Conservation (phyloP, 2,113 vertebrate species). For the Rhabdomys dilectus region DNA sequence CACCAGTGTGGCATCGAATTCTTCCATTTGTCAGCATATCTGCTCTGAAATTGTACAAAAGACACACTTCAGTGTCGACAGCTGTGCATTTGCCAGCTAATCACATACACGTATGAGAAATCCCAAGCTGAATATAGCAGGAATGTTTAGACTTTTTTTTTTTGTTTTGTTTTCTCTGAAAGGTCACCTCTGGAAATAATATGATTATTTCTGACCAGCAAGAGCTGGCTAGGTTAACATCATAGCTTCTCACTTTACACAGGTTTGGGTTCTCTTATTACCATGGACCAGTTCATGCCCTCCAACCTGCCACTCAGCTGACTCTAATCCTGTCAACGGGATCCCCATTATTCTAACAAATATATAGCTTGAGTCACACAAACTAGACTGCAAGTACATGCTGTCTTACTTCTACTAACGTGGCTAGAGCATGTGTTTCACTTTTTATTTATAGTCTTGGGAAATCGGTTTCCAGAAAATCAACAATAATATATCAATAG, state of each 20-base stretch:
- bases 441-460: constrained; percentile 3
- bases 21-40: background rate
- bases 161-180: background rate
- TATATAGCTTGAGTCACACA: background rate
- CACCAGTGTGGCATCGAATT: background rate
- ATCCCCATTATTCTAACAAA: rapidly evolving
- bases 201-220: background rate
- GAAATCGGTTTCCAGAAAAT: constrained; percentile 40
- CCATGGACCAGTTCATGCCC: background rate
- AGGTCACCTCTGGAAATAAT: background rate
- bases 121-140: background rate
- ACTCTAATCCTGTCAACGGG: background rate
- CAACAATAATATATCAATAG: constrained; percentile 4
- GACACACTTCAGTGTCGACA: background rate
- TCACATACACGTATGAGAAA: background rate
- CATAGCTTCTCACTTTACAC: background rate
- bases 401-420: background rate
- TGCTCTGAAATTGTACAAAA: background rate
- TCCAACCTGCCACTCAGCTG: no score
- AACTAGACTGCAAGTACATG: background rate
- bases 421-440: background rate
- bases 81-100: background rate
- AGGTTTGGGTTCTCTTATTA: background rate
- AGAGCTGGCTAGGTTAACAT: background rate
- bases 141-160: background rate